A percentile compares a stretch with the other conserved stretches of the same genome.
phyloP scores from a whole-genome alignment of 2,113 vertebrate genomes.

The Catagonus wagneri region DNA sequence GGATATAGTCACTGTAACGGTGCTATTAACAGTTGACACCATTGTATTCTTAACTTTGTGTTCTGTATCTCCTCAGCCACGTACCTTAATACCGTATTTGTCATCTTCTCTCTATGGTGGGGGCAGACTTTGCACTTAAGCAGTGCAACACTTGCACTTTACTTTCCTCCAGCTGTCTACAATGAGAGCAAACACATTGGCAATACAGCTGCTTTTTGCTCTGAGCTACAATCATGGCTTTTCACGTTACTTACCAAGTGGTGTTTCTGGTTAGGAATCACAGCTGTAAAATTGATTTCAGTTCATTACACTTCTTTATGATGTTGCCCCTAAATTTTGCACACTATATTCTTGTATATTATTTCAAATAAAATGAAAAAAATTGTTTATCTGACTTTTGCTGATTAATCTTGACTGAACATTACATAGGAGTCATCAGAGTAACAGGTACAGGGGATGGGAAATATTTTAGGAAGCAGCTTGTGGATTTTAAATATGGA shows the following conservation, averaged over 20 bases:
- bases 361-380: constrained; percentile 98
- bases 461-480: neutral
- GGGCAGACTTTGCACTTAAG: constrained; percentile 92
- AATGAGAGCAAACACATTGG: constrained; percentile 84
- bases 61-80: constrained; percentile 88
- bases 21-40: constrained; percentile 85
- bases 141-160: constrained; percentile 93
- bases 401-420: constrained; percentile 37
- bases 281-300: constrained; percentile 89
- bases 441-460: neutral
- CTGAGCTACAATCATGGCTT: constrained; percentile 91
- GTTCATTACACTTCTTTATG: constrained; percentile 91
- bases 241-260: constrained; percentile 88
- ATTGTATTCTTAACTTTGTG: constrained; percentile 84
- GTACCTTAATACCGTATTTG: constrained; percentile 85
- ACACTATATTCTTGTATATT: constrained; percentile 99
- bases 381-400: constrained; percentile 41
- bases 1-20: constrained; percentile 85
- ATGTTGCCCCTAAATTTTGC: constrained; percentile 97
- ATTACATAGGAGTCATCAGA: neutral
- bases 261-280: constrained; percentile 90
- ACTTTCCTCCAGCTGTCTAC: constrained; percentile 87
- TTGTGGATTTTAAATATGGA: neutral
- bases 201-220: constrained; percentile 86
- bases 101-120: constrained; percentile 88